phyloP scores from a whole-genome alignment of 2,113 vertebrate species.

The Notarius quadriscutis region DNA sequence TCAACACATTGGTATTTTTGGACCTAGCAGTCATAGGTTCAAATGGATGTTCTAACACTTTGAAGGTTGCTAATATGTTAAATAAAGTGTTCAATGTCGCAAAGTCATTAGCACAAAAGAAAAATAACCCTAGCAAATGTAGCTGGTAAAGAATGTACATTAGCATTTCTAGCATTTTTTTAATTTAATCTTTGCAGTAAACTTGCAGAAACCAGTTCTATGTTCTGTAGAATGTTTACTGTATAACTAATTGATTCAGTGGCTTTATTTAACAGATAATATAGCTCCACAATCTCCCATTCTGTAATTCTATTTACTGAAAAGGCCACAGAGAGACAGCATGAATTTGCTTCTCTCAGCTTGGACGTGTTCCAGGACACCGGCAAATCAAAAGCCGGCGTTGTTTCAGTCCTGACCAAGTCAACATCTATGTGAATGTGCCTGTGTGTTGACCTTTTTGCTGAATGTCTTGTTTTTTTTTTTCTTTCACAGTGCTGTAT shows the following conservation, averaged over 20 bases:
- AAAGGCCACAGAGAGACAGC: conserved; percentile 11
- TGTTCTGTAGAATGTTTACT: not conserved
- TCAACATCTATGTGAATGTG: conserved; percentile 18
- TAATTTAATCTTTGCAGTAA: not conserved
- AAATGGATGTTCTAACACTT: not conserved
- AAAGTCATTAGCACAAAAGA: not conserved
- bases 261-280: conserved; percentile 11
- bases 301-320: conserved; percentile 37
- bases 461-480: conserved; percentile 1
- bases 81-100: not conserved
- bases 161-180: not conserved
- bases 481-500: not conserved
- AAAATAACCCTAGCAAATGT: not conserved
- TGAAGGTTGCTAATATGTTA: not conserved
- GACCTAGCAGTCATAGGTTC: not conserved
- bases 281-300: conserved; percentile 12
- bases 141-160: not conserved
- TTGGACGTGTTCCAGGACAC: conserved; percentile 30
- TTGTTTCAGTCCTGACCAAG: conserved; percentile 44
- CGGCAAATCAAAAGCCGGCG: conserved; percentile 41
- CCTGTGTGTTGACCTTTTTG: conserved; percentile 60
- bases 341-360: conserved; percentile 35
- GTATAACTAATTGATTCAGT: not conserved
- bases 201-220: not conserved
- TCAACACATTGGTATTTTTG: conserved; percentile 44